A percentile compares a stretch with the other conserved stretches of the same genome.
Evolutionary conservation across 2,113 vertebrate species (phyloP).

Genomic region (Polypterus senegalus): DNA sequence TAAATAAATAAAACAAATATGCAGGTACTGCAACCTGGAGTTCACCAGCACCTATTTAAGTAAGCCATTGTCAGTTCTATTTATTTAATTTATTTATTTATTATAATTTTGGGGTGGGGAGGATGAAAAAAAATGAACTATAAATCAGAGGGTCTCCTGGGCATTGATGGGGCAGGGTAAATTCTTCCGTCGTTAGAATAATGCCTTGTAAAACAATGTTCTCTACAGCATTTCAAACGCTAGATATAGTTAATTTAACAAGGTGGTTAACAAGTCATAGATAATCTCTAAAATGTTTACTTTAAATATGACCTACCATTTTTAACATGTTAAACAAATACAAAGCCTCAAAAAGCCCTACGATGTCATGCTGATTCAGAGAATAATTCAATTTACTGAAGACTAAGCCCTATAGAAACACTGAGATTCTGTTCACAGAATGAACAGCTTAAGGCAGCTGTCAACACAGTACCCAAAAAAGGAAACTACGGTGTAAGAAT

Average conservation of each 20-base stretch:
- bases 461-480: conserved; percentile 33
- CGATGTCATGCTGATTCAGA: conserved; percentile 18
- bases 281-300: not conserved
- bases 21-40: not conserved
- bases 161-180: too few relatives aligned
- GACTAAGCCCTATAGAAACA: conserved; percentile 33
- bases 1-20: not conserved
- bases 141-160: too few relatives aligned
- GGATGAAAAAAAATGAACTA: not conserved
- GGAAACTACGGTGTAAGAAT: conserved; percentile 23
- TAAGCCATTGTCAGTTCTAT: not conserved
- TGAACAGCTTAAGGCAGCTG: conserved; percentile 43
- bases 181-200: too few relatives aligned
- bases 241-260: not conserved
- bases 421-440: conserved; percentile 40
- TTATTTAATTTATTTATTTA: too few relatives aligned
- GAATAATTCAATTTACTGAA: conserved; percentile 20
- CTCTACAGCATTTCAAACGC: not conserved
- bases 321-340: conserved; percentile 10
- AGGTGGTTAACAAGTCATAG: conserved; percentile 1
- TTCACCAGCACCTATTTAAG: not conserved
- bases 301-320: conserved; percentile 16
- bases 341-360: conserved; percentile 16
- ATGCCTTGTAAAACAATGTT: too few relatives aligned
- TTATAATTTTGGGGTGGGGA: not conserved